These are phyloP conservation scores for Zootoca vivipara DNA, from an alignment of 2,113 vertebrate genomes.

Conservation along the genomic window DNA sequence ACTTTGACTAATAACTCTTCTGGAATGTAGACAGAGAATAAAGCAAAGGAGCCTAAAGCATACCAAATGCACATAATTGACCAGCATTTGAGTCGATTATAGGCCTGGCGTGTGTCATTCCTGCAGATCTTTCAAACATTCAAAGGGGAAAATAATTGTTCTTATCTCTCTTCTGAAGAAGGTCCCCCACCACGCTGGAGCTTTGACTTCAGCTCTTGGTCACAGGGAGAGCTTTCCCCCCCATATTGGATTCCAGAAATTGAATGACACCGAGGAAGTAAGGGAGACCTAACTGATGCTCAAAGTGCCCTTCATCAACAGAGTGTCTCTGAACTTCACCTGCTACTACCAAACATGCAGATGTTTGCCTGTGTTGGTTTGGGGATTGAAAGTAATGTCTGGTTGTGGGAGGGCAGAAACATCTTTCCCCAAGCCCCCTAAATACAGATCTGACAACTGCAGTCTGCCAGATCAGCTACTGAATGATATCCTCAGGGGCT, in stretches of 20 bases:
- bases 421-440: not conserved
- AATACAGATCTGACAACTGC: not conserved
- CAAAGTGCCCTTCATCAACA: not conserved
- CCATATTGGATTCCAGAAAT: not conserved
- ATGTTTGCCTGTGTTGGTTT: not conserved
- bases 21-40: constrained; percentile 86
- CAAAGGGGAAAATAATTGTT: constrained; percentile 42
- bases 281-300: not conserved
- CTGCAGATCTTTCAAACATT: constrained; percentile 68
- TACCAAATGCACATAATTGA: constrained; percentile 79
- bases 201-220: not conserved
- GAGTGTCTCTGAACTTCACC: not conserved
- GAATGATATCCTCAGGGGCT: too few relatives aligned
- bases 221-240: not conserved
- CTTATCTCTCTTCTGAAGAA: constrained; percentile 59
- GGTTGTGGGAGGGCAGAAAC: not conserved
- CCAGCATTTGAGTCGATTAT: constrained; percentile 61
- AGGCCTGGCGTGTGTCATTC: constrained; percentile 69
- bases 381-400: not conserved
- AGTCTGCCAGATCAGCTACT: too few relatives aligned
- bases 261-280: constrained; percentile 8
- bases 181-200: constrained; percentile 1
- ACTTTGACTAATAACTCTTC: constrained; percentile 91
- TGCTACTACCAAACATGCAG: not conserved
- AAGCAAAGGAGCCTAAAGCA: constrained; percentile 47